Conservation (phyloP, 2,888 invertebrate genomes). For the Ennomos fuscantarius region DNA sequence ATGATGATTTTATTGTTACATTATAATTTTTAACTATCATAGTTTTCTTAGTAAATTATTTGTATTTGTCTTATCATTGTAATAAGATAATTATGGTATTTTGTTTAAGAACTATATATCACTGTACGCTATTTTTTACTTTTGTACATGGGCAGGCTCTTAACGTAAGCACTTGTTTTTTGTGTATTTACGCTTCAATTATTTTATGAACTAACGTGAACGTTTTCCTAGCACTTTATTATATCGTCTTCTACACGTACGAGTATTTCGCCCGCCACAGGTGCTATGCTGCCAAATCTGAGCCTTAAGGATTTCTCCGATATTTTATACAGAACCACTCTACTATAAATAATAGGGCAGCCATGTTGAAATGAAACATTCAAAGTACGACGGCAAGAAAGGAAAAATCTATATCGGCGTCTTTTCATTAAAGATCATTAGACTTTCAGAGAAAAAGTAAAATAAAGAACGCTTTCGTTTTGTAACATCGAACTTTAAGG, state of each 20-base stretch:
- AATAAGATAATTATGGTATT: no score
- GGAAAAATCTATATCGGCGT: constrained; percentile 59
- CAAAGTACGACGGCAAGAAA: constrained; percentile 38
- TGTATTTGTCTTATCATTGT: no score
- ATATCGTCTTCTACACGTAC: no score
- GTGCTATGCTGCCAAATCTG: constrained; percentile 38
- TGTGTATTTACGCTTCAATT: no score
- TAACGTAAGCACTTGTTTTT: no score
- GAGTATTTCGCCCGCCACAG: constrained; percentile 39
- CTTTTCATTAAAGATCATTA: constrained; percentile 81
- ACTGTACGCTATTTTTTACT: no score
- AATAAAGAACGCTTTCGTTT: constrained; percentile 59
- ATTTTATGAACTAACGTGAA: background rate
- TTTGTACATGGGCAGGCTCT: no score
- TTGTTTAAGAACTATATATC: no score
- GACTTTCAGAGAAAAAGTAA: constrained; percentile 74
- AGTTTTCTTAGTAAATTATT: no score
- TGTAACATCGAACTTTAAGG: constrained; percentile 43
- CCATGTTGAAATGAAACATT: constrained; percentile 62
- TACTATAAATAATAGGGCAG: constrained; percentile 62
- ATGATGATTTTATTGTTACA: no score
- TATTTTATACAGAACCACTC: constrained; percentile 54
- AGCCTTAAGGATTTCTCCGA: constrained; percentile 43
- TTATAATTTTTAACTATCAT: no score
- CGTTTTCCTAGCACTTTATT: constrained; percentile 12